These are phyloP conservation scores for Peromyscus leucopus DNA, from an alignment of 2,113 vertebrate species.

Conservation along the genomic window DNA sequence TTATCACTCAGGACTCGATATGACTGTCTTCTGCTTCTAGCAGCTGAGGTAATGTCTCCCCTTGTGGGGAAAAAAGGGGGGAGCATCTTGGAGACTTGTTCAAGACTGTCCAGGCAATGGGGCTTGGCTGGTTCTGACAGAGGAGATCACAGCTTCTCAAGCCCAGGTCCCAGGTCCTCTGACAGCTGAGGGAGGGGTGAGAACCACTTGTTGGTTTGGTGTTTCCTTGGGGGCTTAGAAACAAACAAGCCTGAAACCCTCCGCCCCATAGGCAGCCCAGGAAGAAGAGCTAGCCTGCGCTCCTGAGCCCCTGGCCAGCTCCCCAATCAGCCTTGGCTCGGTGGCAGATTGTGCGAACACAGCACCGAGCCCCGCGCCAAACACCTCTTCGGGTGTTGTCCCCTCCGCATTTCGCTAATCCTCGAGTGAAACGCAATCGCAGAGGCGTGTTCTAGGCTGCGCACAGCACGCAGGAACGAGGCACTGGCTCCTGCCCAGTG, in stretches of 20 bases:
- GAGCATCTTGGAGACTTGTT: neutral
- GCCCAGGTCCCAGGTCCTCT: neutral
- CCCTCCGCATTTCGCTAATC: slow-evolving; percentile 79
- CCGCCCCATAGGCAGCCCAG: slow-evolving; percentile 16
- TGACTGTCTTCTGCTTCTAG: slow-evolving; percentile 13
- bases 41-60: neutral
- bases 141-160: neutral
- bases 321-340: slow-evolving; percentile 42
- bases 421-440: slow-evolving; percentile 80
- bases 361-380: slow-evolving; percentile 64
- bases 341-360: slow-evolving; percentile 60
- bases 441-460: slow-evolving; percentile 77
- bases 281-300: neutral
- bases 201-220: slow-evolving; percentile 29
- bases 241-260: slow-evolving; percentile 36
- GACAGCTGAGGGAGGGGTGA: neutral
- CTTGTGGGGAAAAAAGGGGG: neutral
- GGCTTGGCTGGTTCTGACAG: neutral
- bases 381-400: slow-evolving; percentile 80
- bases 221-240: slow-evolving; percentile 41
- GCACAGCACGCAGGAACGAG: slow-evolving; percentile 66
- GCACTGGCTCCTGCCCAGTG: slow-evolving; percentile 75
- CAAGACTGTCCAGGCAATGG: neutral
- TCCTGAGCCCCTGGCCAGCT: neutral
- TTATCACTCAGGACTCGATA: neutral